Evolutionary conservation across 1,140 invertebrate species (phyloP), one percentile per base, ranked within the genome.

Genomic region (Dreissena polymorpha): DNA sequence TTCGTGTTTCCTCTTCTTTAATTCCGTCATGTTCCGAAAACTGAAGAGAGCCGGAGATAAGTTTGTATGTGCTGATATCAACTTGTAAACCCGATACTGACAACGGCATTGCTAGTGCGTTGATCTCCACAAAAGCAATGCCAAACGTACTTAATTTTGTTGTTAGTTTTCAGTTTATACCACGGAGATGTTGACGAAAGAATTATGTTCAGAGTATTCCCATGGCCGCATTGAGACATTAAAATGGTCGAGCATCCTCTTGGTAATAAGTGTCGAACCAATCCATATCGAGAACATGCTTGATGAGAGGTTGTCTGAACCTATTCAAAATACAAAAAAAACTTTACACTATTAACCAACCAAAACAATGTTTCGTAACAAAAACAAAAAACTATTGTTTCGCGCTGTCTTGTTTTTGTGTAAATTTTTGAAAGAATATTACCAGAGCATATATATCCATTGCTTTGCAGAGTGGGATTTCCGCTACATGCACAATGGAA

Each of bases 161-260:
- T 5, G 23, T 81, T 72, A 12, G 68, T 18, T 0, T 55, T 57
- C 25, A 72, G 57, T n/a, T 39, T 23, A 29, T 60, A 72, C 78
- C 78, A 81, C 8, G 68, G 53, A 12, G 78, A 81, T 23, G 78
- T 81, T 21, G 78, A 81, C 10, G 78, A 81, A 51, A 81, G 50
- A 14, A 51, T 27, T 25, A 81, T 13, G 12, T 81, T 68, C 7
- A 72, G 55, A n/a, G 29, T 53, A 50, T 60, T 25, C 23, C 68
- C 69, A 13, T 81, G 57, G n/a, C 50, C 63, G 27, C 78, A 81
- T 65, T 67, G 57, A 13, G 78, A n/a, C 39, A 81, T 10, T 23
- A 72, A 16, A 60, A 81, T 71, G 12, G 69, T 72, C 5, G 23
- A 72, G 63, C 78, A 81, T 10, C 69, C 78, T n/a, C 60, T 21